Percentiles rank a stretch among this genome's conserved stretches.
phyloP scores from a whole-genome alignment of 2,888 invertebrate species.

The Blomia tropicalis region DNA sequence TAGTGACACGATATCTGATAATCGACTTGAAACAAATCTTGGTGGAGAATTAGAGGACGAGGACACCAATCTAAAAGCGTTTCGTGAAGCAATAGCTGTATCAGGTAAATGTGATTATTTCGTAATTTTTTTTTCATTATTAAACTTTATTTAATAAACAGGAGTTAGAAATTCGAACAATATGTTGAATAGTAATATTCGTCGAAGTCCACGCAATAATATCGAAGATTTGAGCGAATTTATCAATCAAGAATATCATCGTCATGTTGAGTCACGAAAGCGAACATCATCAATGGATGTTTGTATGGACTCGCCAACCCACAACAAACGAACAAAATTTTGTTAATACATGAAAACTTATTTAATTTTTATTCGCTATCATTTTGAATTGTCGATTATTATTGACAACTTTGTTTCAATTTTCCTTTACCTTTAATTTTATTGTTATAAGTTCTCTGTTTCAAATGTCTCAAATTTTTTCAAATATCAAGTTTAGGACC shows the following conservation, averaged over 20 bases:
- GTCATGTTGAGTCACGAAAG: constrained; percentile 44
- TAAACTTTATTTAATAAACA: not conserved
- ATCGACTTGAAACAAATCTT: not conserved
- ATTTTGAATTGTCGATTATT: no score
- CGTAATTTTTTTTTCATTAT: not conserved
- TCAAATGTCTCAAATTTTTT: not conserved
- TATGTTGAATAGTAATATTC: constrained; percentile 4
- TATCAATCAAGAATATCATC: constrained; percentile 49
- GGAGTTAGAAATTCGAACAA: not conserved
- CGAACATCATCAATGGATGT: constrained; percentile 51
- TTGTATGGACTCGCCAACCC: constrained; percentile 60
- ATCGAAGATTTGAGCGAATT: constrained; percentile 50
- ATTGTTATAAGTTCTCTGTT: not conserved
- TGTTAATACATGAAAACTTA: not conserved
- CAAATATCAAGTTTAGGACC: no score
- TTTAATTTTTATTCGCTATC: no score
- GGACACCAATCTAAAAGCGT: constrained; percentile 49
- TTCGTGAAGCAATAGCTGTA: constrained; percentile 54
- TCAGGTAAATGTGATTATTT: constrained; percentile 38
- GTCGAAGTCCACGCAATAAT: constrained; percentile 21
- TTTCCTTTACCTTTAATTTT: no score
- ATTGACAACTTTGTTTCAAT: no score
- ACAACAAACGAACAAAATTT: constrained; percentile 32
- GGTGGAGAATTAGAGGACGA: constrained; percentile 34
- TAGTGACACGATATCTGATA: not conserved